Base-by-base conservation (phyloP, 2,113 vertebrate genomes). In the Hippocampus comes region DNA sequence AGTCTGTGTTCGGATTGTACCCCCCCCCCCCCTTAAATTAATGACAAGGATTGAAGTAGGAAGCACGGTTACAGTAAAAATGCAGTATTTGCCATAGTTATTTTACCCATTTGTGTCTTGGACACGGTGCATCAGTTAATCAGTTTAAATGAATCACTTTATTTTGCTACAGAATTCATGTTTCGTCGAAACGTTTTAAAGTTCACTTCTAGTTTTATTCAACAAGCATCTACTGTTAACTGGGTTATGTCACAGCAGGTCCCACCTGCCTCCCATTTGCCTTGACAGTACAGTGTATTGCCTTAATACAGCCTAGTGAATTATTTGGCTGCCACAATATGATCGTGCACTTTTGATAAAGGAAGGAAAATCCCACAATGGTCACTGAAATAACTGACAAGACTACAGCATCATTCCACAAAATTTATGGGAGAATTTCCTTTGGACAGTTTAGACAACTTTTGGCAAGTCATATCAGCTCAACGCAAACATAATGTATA, bases 211-310 rank as follows among this genome's bases (percentile, higher is more conserved):
- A 59, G 57, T 82, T 72, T 78, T 84, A 70, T 76, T 85, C 67
- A 77, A 69, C 78, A 64, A 64, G 81, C 75, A 67, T 81, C 77
- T 78, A 74, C 65, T n/a, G 68, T 85, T 85, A 79, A 79, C 79
- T 76, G 46, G 73, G 76, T 91, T 90, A 82, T 75, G 66, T 82
- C 88, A 88, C 82, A 73, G 71, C 63, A 57, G 70, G 70, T 77
- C 80, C 85, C 81, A 86, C 78, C 20, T 77, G 84, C 84, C 78
- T 70, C 87, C 87, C 89, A 87, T 90, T 89, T 90, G 89, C 82
- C 82, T 53, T 74, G 75, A 78, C 63, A 73, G 72, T 65, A 78
- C 63, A 73, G 72, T 69, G 60, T 75, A 63, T 49, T 59, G 70
- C 82, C 61, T 69, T 65, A 74, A 69, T 64, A 66, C 72, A 68